Evolutionary conservation across 2,113 vertebrate genomes (phyloP), one percentile per base, ranked within the genome.

Genomic region (Ciconia stormi): DNA sequence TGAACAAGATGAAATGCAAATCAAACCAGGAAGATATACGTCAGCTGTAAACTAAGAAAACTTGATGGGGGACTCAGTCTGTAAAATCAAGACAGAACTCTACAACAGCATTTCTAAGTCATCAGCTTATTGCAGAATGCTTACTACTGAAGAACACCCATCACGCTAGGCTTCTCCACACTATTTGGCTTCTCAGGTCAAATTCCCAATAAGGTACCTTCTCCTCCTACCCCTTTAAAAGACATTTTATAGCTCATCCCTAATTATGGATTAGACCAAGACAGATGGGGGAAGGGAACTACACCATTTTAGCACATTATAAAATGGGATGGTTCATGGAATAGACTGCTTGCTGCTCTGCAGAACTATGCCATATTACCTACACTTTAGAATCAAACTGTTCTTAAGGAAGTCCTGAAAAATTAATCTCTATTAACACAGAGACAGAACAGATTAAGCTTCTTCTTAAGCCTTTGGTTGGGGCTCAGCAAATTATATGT

Each of bases 351-450:
- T 36, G 47, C 34, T 52, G 36, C 52, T 67, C 47, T n/a, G 20
- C 14, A n/a, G 19, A 61, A 11, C 2, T 8, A 20, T 1, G 26
- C 10, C 36, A 2, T 3, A 14, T 42, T 16, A 47, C 19, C 10
- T 10, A 2, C 19, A 32, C 47, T 58, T 8, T 36, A 70, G 25
- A 63, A 65, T 38, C 38, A 38, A 38, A 38, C 38, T 38, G 38
- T 44, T 71, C 44, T 22, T 19, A 76, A 67, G 0, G 5, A 32
- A 63, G 22, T 26, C 61, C 44, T 47, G 52, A 58, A 65, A 82
- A 49, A 22, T 4, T 1, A 5, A 70, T 3, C 36, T 61, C 14
- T 49, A 0, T 16, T 44, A 63, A 29, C n/a, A 34, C 0, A 52
- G 13, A 67, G 7, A 49, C 10, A 10, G 0, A 82, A 66, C 4